A percentile compares a stretch with the other conserved stretches of the same genome.
Evolutionary conservation across 2,797 vertebrate genomes (phyloP).

Genomic region (Crocodylus rhombifer): DNA sequence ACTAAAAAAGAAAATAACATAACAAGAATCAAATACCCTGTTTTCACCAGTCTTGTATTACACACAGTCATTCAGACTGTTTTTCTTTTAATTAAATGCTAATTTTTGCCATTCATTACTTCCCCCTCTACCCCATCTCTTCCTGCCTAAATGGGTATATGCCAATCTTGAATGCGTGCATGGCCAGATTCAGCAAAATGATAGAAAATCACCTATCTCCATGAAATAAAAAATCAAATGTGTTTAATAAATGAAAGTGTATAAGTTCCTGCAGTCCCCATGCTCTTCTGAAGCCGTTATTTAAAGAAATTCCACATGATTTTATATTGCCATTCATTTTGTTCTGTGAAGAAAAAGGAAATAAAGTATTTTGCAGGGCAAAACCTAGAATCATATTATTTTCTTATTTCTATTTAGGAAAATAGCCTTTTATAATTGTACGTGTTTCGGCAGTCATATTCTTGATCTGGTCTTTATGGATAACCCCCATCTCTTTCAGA

Average conservation of each 20-base stretch:
- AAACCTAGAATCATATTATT: background rate
- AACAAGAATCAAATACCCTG: background rate
- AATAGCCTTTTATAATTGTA: too few species aligned
- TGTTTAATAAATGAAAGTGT: background rate
- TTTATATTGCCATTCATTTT: background rate
- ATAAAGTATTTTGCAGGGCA: background rate
- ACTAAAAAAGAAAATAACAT: background rate
- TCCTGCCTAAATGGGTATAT: background rate
- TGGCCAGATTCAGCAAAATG: background rate
- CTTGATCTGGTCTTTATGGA: background rate
- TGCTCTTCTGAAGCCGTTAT: background rate
- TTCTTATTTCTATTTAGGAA: background rate
- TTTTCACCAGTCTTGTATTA: background rate
- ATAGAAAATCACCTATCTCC: background rate
- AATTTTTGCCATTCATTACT: background rate
- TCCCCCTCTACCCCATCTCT: background rate
- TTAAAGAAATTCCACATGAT: background rate
- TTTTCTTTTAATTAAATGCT: too few species aligned
- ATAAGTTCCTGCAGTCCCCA: background rate
- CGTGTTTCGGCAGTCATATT: background rate
- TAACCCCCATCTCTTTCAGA: background rate
- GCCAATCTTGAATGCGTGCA: background rate
- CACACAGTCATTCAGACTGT: background rate
- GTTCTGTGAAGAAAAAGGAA: background rate
- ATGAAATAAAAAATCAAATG: background rate